These are phyloP conservation scores for Felis chaus DNA, from an alignment of 2,113 vertebrate genomes.

Conservation along the genomic window DNA sequence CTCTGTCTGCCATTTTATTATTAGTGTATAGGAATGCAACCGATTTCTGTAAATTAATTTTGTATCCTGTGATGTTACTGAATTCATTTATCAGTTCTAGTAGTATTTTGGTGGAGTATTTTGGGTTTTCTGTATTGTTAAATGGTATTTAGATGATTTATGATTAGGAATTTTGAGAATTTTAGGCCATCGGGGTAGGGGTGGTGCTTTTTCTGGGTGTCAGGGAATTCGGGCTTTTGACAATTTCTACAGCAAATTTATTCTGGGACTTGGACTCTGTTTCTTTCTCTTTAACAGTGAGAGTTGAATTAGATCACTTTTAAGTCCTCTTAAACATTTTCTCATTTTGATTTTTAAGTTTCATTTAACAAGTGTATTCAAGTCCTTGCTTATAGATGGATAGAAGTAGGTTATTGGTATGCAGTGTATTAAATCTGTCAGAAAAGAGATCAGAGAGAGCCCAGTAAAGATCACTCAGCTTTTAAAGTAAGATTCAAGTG, in stretches of 20 bases:
- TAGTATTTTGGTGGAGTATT: neutral
- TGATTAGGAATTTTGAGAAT: neutral
- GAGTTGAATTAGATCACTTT: neutral
- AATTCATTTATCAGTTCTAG: neutral
- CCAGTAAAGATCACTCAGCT: constrained; percentile 47
- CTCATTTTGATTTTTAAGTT: constrained; percentile 53
- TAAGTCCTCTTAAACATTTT: constrained; percentile 26
- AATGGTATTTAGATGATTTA: neutral
- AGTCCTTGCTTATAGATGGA: constrained; percentile 5
- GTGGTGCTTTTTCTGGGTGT: neutral
- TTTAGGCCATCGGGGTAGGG: neutral
- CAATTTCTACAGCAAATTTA: neutral
- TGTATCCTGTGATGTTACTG: neutral
- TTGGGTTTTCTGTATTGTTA: neutral
- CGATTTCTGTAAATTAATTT: neutral
- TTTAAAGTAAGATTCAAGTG: constrained; percentile 65
- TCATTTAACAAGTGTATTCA: constrained; percentile 30
- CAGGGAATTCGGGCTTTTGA: neutral
- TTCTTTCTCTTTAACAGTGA: neutral
- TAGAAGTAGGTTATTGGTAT: constrained; percentile 59
- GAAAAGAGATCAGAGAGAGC: constrained; percentile 53
- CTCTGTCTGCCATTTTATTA: neutral
- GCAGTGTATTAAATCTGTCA: constrained; percentile 41
- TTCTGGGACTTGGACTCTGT: neutral
- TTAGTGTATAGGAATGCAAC: neutral